Conservation (phyloP, 2,888 invertebrate species). For the Meiosimyza decipiens region DNA sequence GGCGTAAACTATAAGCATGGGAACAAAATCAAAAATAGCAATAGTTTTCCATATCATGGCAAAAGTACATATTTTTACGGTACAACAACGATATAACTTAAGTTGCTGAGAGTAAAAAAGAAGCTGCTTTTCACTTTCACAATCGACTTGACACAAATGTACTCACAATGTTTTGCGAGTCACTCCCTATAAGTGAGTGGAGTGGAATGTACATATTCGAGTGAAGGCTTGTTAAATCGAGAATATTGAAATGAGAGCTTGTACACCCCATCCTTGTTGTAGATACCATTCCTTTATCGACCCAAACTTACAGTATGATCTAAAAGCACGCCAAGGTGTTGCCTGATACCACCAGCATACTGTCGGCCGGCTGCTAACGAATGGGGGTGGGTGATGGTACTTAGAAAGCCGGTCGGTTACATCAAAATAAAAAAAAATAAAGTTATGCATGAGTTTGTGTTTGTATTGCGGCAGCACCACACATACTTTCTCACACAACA, state of each 20-base stretch:
- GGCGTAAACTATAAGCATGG: neutral
- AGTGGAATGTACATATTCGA: too few relatives aligned
- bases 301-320: slow-evolving; percentile 33
- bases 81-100: neutral
- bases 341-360: neutral
- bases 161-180: slow-evolving; percentile 45
- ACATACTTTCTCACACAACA: too few relatives aligned
- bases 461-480: too few relatives aligned
- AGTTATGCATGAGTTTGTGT: too few relatives aligned
- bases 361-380: too few relatives aligned
- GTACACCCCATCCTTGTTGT: too few relatives aligned
- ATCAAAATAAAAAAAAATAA: too few relatives aligned
- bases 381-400: too few relatives aligned
- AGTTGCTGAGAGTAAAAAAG: slow-evolving; percentile 6
- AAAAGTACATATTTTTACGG: neutral
- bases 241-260: too few relatives aligned
- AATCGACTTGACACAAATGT: slow-evolving; percentile 41
- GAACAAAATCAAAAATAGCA: slow-evolving; percentile 20
- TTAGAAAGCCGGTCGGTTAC: too few relatives aligned
- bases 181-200: slow-evolving; percentile 20
- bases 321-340: slow-evolving; percentile 17
- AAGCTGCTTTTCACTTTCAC: slow-evolving; percentile 56
- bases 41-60: neutral
- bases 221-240: too few relatives aligned
- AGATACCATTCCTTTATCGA: too few relatives aligned